Evolutionary conservation across 2,888 invertebrate genomes (phyloP).

Genomic region (Omphaloscelis lunosa): DNA sequence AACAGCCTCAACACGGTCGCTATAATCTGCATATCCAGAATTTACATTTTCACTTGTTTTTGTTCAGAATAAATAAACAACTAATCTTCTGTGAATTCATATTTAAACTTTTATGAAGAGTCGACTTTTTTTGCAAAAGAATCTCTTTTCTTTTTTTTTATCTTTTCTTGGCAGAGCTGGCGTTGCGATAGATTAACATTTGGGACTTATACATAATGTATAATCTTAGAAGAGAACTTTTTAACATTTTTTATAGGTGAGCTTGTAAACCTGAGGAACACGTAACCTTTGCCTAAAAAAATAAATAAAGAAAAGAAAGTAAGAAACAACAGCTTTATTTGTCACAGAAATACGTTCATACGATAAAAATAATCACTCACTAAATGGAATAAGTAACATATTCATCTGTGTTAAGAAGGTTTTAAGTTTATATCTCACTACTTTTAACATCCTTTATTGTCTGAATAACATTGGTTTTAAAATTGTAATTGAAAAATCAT

Average conservation of each 20-base stretch:
- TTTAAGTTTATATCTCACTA: neutral
- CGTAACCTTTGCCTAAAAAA: neutral
- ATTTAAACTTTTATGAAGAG: slow-evolving; percentile 45
- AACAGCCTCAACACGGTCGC: neutral
- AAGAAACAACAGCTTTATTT: too few relatives aligned
- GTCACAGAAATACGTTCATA: too few relatives aligned
- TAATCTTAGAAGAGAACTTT: neutral
- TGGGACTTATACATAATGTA: slow-evolving; percentile 25
- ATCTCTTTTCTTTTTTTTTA: neutral
- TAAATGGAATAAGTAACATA: neutral
- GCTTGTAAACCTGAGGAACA: too few relatives aligned
- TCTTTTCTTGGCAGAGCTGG: neutral
- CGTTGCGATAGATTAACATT: slow-evolving; percentile 7
- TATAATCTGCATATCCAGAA: slow-evolving; percentile 36
- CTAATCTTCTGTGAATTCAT: slow-evolving; percentile 49
- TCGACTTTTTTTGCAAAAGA: neutral
- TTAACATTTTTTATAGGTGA: neutral
- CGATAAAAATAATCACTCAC: neutral
- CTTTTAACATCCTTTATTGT: neutral
- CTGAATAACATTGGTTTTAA: neutral
- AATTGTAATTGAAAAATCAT: neutral
- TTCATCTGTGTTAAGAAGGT: neutral
- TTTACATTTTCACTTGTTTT: slow-evolving; percentile 49
- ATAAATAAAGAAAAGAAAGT: too few relatives aligned
- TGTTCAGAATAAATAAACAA: slow-evolving; percentile 46